Conservation (phyloP, 1,140 invertebrate species). For the Zaprionus ghesquierei region DNA sequence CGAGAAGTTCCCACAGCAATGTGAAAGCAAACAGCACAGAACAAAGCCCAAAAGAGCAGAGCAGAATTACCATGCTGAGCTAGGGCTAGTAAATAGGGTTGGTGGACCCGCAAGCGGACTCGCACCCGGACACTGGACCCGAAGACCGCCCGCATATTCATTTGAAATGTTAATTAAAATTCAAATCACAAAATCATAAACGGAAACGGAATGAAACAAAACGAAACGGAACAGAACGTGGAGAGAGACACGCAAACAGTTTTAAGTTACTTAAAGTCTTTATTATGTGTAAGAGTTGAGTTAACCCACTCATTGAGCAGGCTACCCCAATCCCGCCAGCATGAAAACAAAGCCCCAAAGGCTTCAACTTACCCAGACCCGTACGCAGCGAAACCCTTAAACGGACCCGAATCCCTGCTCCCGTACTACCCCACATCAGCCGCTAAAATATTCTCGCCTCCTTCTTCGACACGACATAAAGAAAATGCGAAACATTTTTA, state of each 20-base stretch:
- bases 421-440: neutral
- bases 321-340: slow-evolving; percentile 12
- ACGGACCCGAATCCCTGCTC: neutral
- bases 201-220: slow-evolving; percentile 26
- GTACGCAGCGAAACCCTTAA: slow-evolving; percentile 9
- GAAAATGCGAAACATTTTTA: slow-evolving; percentile 72
- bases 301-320: slow-evolving; percentile 70
- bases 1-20: neutral
- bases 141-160: slow-evolving; percentile 54
- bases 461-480: slow-evolving; percentile 40
- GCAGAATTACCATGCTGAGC: slow-evolving; percentile 16
- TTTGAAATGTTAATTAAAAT: slow-evolving; percentile 78
- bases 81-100: slow-evolving; percentile 1
- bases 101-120: neutral
- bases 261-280: slow-evolving; percentile 80
- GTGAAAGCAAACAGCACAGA: neutral
- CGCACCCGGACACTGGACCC: neutral
- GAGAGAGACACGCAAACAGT: slow-evolving; percentile 72
- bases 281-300: slow-evolving; percentile 76
- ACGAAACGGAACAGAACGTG: slow-evolving; percentile 12
- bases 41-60: slow-evolving; percentile 11
- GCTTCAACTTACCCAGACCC: slow-evolving; percentile 18
- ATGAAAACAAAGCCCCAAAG: slow-evolving; percentile 13
- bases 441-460: slow-evolving; percentile 15
- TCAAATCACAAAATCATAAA: slow-evolving; percentile 64